Base-by-base conservation (phyloP, 2,113 vertebrate genomes). In the Amphiprion ocellaris region DNA sequence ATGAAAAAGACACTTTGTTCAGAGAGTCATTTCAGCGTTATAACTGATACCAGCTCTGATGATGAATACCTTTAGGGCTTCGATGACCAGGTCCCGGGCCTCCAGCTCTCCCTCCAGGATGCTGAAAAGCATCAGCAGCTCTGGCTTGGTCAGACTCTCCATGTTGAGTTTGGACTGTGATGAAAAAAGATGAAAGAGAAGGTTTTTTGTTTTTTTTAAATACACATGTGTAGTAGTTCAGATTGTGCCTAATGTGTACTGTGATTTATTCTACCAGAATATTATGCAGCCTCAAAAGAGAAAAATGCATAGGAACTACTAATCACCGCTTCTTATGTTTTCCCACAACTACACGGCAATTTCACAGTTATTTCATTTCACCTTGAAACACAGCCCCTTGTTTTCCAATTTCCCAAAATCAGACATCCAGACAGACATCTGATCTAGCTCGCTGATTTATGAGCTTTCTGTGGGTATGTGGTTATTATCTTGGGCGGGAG, bases 31-130 rank as follows among this genome's bases (percentile, higher is more conserved):
- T 63, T 19, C 0, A 59, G 30, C 7, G 4, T 55, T 16, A 3
- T 11, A 30, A 26, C 68, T 10, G 19, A 55, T 23, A 61, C 16
- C 33, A 74, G 67, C 44, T 86, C 17, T 15, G 12, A 12, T 71
- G 50, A 56, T 10, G 33, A 89, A n/a, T 96, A 99, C 98, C 97
- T 97, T 98, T 74, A 99, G 95, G 76, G 96, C 96, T 87, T 99
- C 97, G 61, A 99, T 99, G 89, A 98, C 97, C 65, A 98, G 94
- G 86, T 99, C 98, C 72, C 97, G 94, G 28, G 98, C 98, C 93
- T 99, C 97, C 82, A 99, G 94, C 80, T 99, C 98, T 84, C 98
- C 98, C 84, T 99, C 98, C 74, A 99, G 95, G 88, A 99, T 95
- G 92, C 97, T 98, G 75, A 99, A 97, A 16, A 99, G 96, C 21